Evolutionary conservation across 2,888 invertebrate genomes (phyloP).

Genomic region (Sarcophaga variegata): DNA sequence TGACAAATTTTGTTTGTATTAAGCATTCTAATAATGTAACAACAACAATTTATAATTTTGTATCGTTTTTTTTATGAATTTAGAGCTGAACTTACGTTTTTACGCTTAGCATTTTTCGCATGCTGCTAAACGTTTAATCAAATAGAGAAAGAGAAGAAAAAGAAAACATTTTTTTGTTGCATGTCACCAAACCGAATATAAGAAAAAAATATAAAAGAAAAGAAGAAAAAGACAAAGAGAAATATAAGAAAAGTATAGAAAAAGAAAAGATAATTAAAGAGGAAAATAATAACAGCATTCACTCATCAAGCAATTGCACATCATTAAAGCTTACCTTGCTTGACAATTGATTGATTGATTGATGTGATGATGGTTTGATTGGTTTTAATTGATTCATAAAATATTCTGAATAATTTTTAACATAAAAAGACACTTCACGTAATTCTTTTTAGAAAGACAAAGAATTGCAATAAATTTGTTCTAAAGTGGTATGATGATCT

Average conservation of each 20-base stretch:
- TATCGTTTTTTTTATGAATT: too few relatives aligned
- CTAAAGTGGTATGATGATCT: too few relatives aligned
- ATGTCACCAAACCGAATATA: not conserved
- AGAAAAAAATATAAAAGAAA: conserved; percentile 41
- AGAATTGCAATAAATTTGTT: too few relatives aligned
- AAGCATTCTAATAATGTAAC: not conserved
- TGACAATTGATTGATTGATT: too few relatives aligned
- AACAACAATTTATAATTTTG: not conserved
- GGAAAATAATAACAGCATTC: conserved; percentile 2
- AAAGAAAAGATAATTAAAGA: conserved; percentile 9
- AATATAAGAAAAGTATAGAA: conserved; percentile 45
- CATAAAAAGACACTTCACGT: too few relatives aligned
- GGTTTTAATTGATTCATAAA: too few relatives aligned
- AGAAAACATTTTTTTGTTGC: not conserved
- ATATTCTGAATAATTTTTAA: too few relatives aligned
- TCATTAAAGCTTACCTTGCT: too few relatives aligned
- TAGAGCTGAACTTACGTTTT: conserved; percentile 78
- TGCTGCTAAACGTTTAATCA: conserved; percentile 74
- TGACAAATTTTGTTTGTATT: not conserved
- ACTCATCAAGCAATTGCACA: not conserved
- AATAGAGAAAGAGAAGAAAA: conserved; percentile 15
- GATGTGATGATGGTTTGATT: too few relatives aligned
- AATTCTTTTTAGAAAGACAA: too few relatives aligned
- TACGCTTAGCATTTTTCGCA: conserved; percentile 78
- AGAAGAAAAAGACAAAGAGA: conserved; percentile 41